Evolutionary conservation across 2,113 vertebrate genomes (phyloP).

Genomic region (Macquaria australasica): DNA sequence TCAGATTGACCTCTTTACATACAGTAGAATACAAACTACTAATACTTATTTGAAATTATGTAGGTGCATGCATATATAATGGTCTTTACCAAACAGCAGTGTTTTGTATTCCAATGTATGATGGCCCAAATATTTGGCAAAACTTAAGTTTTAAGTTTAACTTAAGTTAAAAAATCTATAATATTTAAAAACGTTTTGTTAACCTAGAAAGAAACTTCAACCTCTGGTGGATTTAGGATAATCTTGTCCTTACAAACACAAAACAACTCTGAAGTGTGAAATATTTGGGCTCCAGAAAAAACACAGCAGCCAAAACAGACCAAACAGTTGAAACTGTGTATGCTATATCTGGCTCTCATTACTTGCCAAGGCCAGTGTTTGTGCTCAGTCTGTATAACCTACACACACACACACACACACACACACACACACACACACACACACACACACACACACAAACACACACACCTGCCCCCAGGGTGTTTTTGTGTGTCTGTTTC

Average conservation of each 20-base stretch:
- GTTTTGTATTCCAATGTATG: too few species aligned
- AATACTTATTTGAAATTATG: too few species aligned
- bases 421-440: background rate
- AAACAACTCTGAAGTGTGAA: background rate
- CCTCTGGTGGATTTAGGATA: background rate
- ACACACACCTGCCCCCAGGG: slow-evolving; percentile 1
- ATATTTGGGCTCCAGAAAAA: background rate
- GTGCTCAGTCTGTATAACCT: background rate
- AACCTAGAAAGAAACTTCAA: background rate
- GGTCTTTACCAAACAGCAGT: background rate
- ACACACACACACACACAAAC: too few species aligned
- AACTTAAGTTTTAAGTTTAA: too few species aligned
- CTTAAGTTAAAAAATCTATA: too few species aligned
- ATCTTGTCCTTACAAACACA: background rate
- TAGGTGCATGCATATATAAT: too few species aligned
- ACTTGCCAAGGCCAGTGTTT: background rate
- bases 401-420: background rate
- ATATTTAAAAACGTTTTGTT: background rate
- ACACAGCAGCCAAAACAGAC: background rate
- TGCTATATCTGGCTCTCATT: background rate
- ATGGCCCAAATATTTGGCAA: too few species aligned
- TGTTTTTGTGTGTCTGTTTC: slow-evolving; percentile 58
- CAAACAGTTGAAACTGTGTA: background rate
- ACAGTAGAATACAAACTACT: background rate
- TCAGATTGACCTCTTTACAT: background rate